Percentiles rank a stretch among this genome's conserved stretches.
Conservation (phyloP, 2,888 invertebrate species). For the Pandemis cinnamomeana region DNA sequence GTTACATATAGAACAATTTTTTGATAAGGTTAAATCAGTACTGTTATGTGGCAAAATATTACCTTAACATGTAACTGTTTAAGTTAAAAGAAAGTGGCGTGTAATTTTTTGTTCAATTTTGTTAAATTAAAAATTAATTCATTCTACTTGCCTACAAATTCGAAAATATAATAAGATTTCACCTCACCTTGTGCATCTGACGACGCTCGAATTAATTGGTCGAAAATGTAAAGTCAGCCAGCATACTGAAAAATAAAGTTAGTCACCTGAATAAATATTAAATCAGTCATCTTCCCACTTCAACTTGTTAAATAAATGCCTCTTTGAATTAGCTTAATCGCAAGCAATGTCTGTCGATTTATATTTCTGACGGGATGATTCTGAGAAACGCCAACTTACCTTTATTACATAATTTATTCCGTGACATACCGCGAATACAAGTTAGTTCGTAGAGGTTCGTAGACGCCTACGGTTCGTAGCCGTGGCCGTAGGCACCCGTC, state of each 20-base stretch:
- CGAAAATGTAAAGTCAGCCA: no score
- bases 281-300: constrained; percentile 1
- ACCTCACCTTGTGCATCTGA: no score
- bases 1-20: no score
- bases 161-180: no score
- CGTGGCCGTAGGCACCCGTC: background rate
- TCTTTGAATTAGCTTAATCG: background rate
- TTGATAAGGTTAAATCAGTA: no score
- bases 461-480: constrained; percentile 24
- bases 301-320: background rate
- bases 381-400: background rate
- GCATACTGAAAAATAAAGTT: background rate
- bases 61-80: no score
- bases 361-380: background rate
- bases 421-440: constrained; percentile 3
- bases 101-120: no score
- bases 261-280: constrained; percentile 2
- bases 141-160: background rate
- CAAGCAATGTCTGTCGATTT: background rate
- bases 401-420: constrained; percentile 8
- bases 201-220: no score
- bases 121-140: no score
- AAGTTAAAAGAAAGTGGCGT: no score
- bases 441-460: constrained; percentile 18
- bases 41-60: no score